Evolutionary conservation across 1,140 invertebrate genomes (phyloP).

Genomic region (Megalopta genalis): DNA sequence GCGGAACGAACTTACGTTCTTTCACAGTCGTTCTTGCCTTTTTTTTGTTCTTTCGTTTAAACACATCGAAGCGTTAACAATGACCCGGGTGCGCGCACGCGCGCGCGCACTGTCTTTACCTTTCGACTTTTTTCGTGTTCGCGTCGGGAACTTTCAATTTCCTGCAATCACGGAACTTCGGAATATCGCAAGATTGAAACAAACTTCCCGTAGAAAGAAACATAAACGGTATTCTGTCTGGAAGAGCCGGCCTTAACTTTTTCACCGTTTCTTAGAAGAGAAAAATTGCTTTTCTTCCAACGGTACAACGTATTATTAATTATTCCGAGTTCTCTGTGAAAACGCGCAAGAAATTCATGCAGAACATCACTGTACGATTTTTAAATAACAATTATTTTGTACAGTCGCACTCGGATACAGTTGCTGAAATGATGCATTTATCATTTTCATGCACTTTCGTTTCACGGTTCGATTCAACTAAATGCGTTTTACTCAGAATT

Average conservation of each 20-base stretch:
- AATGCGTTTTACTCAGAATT: too few species aligned
- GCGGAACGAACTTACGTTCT: too few species aligned
- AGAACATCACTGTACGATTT: too few species aligned
- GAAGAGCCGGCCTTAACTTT: slow-evolving; percentile 7
- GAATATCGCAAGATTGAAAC: slow-evolving; percentile 28
- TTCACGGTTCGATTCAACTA: too few species aligned
- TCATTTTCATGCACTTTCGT: too few species aligned
- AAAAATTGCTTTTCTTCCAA: slow-evolving; percentile 24
- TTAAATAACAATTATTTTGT: too few species aligned
- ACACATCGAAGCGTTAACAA: slow-evolving; percentile 17
- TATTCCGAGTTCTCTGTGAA: not conserved
- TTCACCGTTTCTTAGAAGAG: not conserved
- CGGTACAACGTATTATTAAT: not conserved
- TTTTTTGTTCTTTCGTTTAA: not conserved
- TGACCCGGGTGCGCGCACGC: not conserved
- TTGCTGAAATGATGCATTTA: too few species aligned
- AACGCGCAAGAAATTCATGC: too few species aligned
- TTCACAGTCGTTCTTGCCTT: too few species aligned
- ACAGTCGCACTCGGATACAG: too few species aligned
- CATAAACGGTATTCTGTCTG: not conserved
- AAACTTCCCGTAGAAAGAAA: slow-evolving; percentile 21
- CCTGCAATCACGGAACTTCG: slow-evolving; percentile 14
- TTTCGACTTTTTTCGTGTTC: not conserved
- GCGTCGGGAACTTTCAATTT: slow-evolving; percentile 15
- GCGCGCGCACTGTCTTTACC: not conserved